A percentile compares a stretch with the other conserved stretches of the same genome.
Evolutionary conservation across 2,888 invertebrate species (phyloP).

Genomic region (Scrobipalpa costella): DNA sequence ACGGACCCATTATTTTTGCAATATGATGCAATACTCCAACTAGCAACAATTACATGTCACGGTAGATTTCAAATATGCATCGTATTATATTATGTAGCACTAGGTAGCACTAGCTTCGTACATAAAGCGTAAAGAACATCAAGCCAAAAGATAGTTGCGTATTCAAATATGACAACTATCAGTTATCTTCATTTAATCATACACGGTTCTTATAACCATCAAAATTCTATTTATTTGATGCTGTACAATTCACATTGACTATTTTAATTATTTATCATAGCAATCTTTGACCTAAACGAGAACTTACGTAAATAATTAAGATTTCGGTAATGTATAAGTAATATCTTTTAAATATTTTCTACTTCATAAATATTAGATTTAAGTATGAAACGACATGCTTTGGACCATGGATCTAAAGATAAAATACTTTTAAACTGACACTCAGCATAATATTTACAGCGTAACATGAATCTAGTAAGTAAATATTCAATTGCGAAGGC

Average conservation of each 20-base stretch:
- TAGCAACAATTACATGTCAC: too few species aligned
- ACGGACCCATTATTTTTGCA: too few species aligned
- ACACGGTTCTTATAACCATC: constrained; percentile 34
- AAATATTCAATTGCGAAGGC: constrained; percentile 35
- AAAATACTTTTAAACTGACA: constrained; percentile 43
- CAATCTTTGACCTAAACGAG: neutral
- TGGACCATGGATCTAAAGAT: constrained; percentile 52
- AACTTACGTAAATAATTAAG: constrained; percentile 14
- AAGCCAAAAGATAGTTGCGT: neutral
- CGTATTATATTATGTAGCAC: too few species aligned
- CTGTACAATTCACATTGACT: constrained; percentile 41
- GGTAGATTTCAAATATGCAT: too few species aligned
- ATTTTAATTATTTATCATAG: constrained; percentile 5
- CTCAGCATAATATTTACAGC: constrained; percentile 54
- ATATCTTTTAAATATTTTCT: constrained; percentile 12
- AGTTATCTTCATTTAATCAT: neutral
- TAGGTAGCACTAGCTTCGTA: too few species aligned
- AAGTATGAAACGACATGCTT: constrained; percentile 46
- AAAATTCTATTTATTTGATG: constrained; percentile 27
- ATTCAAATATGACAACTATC: neutral
- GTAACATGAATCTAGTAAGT: constrained; percentile 36
- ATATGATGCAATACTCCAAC: too few species aligned
- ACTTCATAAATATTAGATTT: constrained; percentile 29
- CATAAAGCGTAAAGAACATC: too few species aligned
- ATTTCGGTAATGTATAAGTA: constrained; percentile 9